Percentiles rank a stretch among this genome's conserved stretches.
Evolutionary conservation across 2,113 vertebrate species (phyloP).

Genomic region (Malurus alboscapulatus): DNA sequence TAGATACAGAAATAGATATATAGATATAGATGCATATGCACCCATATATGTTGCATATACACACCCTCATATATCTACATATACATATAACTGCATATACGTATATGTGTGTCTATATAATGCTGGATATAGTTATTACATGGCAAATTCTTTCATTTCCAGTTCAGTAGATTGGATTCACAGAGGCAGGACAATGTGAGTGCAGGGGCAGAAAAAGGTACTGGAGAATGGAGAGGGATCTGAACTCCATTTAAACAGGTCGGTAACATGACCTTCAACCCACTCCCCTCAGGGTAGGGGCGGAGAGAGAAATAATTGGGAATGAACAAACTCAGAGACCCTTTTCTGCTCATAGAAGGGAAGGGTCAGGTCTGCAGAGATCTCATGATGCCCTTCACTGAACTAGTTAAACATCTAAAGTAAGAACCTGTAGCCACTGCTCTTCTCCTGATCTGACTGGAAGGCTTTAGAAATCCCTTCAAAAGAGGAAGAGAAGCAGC

Average conservation of each 20-base stretch:
- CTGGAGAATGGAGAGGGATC: neutral
- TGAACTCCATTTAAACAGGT: slow-evolving; percentile 1
- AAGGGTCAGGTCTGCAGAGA: slow-evolving; percentile 5
- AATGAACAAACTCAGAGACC: slow-evolving; percentile 5
- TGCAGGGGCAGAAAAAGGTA: neutral
- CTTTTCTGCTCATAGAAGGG: neutral
- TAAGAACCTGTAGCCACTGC: neutral
- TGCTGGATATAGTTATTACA: neutral
- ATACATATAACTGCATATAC: neutral
- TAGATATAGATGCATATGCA: no score
- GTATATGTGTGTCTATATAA: neutral
- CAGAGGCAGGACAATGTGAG: neutral
- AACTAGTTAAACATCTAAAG: slow-evolving; percentile 1
- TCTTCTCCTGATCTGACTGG: slow-evolving; percentile 38
- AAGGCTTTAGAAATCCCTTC: neutral
- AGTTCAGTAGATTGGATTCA: neutral
- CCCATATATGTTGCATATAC: neutral
- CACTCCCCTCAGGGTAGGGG: neutral
- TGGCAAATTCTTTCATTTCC: neutral
- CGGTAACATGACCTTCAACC: slow-evolving; percentile 36
- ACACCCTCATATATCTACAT: neutral
- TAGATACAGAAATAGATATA: no score
- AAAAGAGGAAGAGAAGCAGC: neutral
- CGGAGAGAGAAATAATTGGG: slow-evolving; percentile 5
- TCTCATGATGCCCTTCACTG: slow-evolving; percentile 28